Percentiles rank a stretch among this genome's conserved stretches.
Evolutionary conservation across 92 coral and sea anemone species (phyloP).

Genomic region (Porites lobata): DNA sequence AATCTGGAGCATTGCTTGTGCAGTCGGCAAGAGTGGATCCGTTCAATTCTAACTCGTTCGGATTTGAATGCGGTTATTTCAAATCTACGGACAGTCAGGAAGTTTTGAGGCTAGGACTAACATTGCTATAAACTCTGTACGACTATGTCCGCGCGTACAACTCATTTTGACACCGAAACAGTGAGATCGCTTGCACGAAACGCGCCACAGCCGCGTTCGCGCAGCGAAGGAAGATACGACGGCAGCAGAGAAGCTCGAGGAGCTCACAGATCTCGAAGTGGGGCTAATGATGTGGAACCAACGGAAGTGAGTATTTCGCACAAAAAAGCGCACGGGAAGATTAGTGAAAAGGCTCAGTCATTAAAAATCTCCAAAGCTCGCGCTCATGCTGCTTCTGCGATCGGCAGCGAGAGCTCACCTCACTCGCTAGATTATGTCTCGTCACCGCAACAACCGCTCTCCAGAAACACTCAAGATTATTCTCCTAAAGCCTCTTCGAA

Average conservation of each 20-base stretch:
- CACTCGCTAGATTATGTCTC: slow-evolving; percentile 40
- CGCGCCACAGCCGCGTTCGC: slow-evolving; percentile 70
- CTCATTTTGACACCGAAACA: slow-evolving; percentile 77
- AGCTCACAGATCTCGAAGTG: slow-evolving; percentile 64
- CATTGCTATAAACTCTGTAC: slow-evolving; percentile 50
- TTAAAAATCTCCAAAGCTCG: slow-evolving; percentile 74
- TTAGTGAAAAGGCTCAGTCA: slow-evolving; percentile 71
- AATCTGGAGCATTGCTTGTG: slow-evolving; percentile 68
- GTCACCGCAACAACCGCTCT: slow-evolving; percentile 21
- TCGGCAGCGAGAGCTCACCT: slow-evolving; percentile 37
- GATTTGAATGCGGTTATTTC: slow-evolving; percentile 45
- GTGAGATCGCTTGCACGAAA: slow-evolving; percentile 67
- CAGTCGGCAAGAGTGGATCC: slow-evolving; percentile 57
- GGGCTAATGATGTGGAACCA: slow-evolving; percentile 87
- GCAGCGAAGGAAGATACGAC: slow-evolving; percentile 76
- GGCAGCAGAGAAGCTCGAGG: slow-evolving; percentile 66
- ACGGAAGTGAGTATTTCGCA: slow-evolving; percentile 80
- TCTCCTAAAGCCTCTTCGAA: slow-evolving; percentile 40
- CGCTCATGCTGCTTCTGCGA: slow-evolving; percentile 74
- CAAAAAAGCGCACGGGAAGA: slow-evolving; percentile 72
- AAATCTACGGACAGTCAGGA: slow-evolving; percentile 43
- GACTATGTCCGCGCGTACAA: slow-evolving; percentile 82
- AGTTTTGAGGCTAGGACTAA: slow-evolving; percentile 61
- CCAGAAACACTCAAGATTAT: slow-evolving; percentile 45
- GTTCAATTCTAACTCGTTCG: slow-evolving; percentile 45